Conservation (phyloP, 1,140 invertebrate species). For the Drosophila malerkotliana region DNA sequence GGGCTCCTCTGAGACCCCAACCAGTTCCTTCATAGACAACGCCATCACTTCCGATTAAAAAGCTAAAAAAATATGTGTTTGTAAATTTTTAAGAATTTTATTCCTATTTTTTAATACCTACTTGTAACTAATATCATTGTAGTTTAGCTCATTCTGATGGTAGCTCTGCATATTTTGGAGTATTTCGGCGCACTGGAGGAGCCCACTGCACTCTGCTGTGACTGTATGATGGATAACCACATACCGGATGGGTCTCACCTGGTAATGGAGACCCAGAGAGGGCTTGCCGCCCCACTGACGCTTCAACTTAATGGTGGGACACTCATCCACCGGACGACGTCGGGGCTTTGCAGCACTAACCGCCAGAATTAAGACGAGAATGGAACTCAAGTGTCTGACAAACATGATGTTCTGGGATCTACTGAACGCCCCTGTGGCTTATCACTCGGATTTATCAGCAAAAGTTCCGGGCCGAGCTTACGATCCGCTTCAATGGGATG, state of each 20-base stretch:
- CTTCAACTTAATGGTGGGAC: slow-evolving; percentile 75
- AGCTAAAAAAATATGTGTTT: slow-evolving; percentile 84
- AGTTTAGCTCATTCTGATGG: slow-evolving; percentile 68
- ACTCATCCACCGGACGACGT: slow-evolving; percentile 32
- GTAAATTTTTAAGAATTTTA: neutral
- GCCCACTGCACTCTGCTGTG: slow-evolving; percentile 85
- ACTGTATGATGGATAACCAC: slow-evolving; percentile 90
- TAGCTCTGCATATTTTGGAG: slow-evolving; percentile 72
- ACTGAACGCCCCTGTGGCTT: neutral
- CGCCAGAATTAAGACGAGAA: slow-evolving; percentile 1
- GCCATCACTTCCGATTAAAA: slow-evolving; percentile 91
- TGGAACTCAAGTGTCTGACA: neutral
- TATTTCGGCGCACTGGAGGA: slow-evolving; percentile 83
- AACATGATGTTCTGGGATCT: slow-evolving; percentile 22
- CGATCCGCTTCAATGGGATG: neutral
- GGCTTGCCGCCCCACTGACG: slow-evolving; percentile 82
- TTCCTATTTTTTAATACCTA: slow-evolving; percentile 17
- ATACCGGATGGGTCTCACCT: slow-evolving; percentile 85
- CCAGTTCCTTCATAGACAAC: slow-evolving; percentile 90
- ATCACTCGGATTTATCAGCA: slow-evolving; percentile 5
- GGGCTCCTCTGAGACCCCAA: slow-evolving; percentile 89
- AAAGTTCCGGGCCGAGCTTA: neutral
- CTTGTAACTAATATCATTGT: slow-evolving; percentile 79
- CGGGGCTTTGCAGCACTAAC: slow-evolving; percentile 12
- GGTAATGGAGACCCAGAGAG: slow-evolving; percentile 85